Conservation (phyloP, 2,888 invertebrate genomes). For the Autographa pulchrina region DNA sequence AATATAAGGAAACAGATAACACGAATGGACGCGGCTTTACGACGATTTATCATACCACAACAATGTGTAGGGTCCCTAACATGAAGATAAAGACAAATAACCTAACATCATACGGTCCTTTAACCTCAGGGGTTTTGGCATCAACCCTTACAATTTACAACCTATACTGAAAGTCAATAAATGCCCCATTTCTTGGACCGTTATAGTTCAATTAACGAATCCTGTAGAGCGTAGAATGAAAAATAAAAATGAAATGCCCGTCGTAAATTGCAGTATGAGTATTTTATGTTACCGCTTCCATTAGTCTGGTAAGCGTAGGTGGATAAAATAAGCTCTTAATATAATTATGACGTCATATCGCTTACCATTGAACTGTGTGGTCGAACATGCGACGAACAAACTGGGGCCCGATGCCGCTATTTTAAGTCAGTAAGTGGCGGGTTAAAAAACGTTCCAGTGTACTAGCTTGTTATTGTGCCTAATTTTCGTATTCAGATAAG, state of each 20-base stretch:
- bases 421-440: too few species aligned
- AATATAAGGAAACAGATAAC: constrained; percentile 34
- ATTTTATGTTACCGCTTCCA: constrained; percentile 75
- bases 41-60: constrained; percentile 50
- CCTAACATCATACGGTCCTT: constrained; percentile 59
- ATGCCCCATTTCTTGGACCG: constrained; percentile 76
- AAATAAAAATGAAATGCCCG: constrained; percentile 80
- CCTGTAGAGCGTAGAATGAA: constrained; percentile 80
- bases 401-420: too few species aligned
- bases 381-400: too few species aligned
- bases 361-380: neutral
- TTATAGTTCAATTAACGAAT: constrained; percentile 84
- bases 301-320: constrained; percentile 58
- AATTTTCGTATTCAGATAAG: too few species aligned
- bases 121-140: constrained; percentile 55
- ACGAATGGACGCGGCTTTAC: constrained; percentile 35
- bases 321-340: constrained; percentile 23
- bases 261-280: constrained; percentile 78
- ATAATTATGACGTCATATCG: constrained; percentile 11
- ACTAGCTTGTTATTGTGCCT: too few species aligned
- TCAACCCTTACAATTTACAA: constrained; percentile 69
- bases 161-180: constrained; percentile 75
- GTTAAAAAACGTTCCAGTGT: too few species aligned
- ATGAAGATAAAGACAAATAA: constrained; percentile 63
- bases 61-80: constrained; percentile 56